These are phyloP conservation scores for Drosophila falleni DNA, from an alignment of 2,888 invertebrate genomes.

Conservation along the genomic window DNA sequence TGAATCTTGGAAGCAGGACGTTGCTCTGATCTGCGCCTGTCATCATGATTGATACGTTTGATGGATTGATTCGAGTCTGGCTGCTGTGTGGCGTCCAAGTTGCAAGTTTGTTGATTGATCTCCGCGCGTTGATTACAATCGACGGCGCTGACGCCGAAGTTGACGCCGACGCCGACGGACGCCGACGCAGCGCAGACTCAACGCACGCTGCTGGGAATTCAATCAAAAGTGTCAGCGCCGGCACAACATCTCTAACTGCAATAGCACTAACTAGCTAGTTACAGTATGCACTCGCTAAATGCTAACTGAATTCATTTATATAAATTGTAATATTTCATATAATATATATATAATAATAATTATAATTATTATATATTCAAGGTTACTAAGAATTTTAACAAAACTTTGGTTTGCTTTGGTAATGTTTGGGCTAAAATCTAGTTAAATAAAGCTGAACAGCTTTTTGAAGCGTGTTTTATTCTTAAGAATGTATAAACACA, in stretches of 20 bases:
- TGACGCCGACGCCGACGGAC: conserved; percentile 11
- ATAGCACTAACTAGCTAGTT: conserved; percentile 63
- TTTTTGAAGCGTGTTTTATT: too few relatives aligned
- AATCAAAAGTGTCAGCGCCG: conserved; percentile 83
- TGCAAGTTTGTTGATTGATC: conserved; percentile 73
- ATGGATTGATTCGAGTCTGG: conserved; percentile 81
- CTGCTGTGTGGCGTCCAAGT: conserved; percentile 67
- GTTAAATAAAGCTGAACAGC: too few relatives aligned
- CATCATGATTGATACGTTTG: conserved; percentile 84
- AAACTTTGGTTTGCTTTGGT: too few relatives aligned
- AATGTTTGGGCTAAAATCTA: too few relatives aligned
- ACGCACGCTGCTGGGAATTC: conserved; percentile 81
- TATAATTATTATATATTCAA: too few relatives aligned
- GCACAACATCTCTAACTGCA: conserved; percentile 71
- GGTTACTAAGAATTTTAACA: too few relatives aligned
- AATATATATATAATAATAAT: too few relatives aligned
- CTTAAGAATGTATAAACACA: too few relatives aligned
- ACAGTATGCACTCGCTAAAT: conserved; percentile 29
- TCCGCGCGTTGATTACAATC: conserved; percentile 76
- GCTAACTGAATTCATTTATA: too few relatives aligned
- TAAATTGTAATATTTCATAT: too few relatives aligned
- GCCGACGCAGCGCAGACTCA: conserved; percentile 27
- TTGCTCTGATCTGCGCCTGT: conserved; percentile 66
- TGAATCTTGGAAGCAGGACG: conserved; percentile 9
- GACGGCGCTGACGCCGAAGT: conserved; percentile 40